phyloP scores from a whole-genome alignment of 2,797 vertebrate species.

The Leptodactylus fallax region DNA sequence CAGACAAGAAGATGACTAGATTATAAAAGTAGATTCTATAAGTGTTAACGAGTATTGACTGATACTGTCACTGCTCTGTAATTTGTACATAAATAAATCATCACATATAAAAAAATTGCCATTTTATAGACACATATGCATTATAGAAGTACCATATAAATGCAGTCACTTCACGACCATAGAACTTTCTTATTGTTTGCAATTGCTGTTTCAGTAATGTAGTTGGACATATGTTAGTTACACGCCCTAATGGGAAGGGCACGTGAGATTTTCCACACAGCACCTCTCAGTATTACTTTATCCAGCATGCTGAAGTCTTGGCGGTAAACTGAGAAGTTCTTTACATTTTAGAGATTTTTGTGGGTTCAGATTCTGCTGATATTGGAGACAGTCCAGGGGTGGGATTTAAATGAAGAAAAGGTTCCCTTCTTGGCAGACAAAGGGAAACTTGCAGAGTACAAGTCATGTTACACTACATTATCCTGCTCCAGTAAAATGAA shows the following conservation, averaged over 20 bases:
- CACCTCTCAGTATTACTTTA: neutral
- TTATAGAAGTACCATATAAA: neutral
- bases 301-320: neutral
- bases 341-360: neutral
- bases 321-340: constrained; percentile 10
- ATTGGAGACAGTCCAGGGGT: too few species aligned
- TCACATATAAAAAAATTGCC: neutral
- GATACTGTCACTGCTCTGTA: neutral
- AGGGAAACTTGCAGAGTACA: too few species aligned
- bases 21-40: neutral
- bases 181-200: neutral
- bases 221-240: neutral
- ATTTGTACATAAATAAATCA: constrained; percentile 6
- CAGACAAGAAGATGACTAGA: neutral
- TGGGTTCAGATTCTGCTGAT: neutral
- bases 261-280: neutral
- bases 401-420: too few species aligned
- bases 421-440: too few species aligned
- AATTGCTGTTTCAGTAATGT: neutral
- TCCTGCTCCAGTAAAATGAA: too few species aligned
- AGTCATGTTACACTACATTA: too few species aligned
- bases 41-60: neutral
- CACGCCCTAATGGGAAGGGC: neutral
- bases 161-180: neutral
- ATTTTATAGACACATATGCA: neutral